Evolutionary conservation across 2,888 invertebrate species (phyloP), one percentile per base, ranked within the genome.

Genomic region (Latheticus oryzae): DNA sequence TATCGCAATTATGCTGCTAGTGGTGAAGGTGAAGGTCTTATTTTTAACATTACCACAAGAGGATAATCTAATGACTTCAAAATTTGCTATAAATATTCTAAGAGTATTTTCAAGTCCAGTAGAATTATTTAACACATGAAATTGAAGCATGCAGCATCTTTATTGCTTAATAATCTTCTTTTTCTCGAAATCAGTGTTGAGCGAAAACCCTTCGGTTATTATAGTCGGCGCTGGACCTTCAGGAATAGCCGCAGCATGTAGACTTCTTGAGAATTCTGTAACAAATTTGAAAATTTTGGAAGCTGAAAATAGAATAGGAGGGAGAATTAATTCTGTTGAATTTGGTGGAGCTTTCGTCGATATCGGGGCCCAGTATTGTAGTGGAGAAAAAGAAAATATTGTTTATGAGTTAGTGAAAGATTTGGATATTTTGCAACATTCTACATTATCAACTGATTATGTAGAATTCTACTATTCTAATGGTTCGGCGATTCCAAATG

Each of bases 151-250:
- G n/a, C n/a, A n/a, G n/a, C n/a, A n/a, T n/a, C n/a, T n/a, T n/a
- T n/a, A n/a, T n/a, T n/a, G n/a, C n/a, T n/a, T n/a, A n/a, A n/a
- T n/a, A n/a, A n/a, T n/a, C n/a, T n/a, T n/a, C n/a, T n/a, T n/a
- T n/a, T n/a, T n/a, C n/a, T n/a, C n/a, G n/a, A n/a, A n/a, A n/a
- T n/a, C n/a, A n/a, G n/a, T n/a, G n/a, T n/a, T n/a, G n/a, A n/a
- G n/a, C n/a, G n/a, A n/a, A n/a, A 17, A 40, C 28, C 38, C 17
- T 37, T 45, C 54, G 19, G 75, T 83, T 24, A 59, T 84, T 11
- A 80, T 85, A 16, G 73, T 84, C 43, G 84, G 84, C 51, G 82
- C 82, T 23, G 85, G 85, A 5, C 79, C 81, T 13, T 74, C 84
- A n/a, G 85, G 85, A 4, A 76, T 84, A 35, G 80, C 84, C 5